Percentiles rank a stretch among this genome's conserved stretches.
Evolutionary conservation across 23 tunicate species (phyloP).

Genomic region (Diplosoma virens): DNA sequence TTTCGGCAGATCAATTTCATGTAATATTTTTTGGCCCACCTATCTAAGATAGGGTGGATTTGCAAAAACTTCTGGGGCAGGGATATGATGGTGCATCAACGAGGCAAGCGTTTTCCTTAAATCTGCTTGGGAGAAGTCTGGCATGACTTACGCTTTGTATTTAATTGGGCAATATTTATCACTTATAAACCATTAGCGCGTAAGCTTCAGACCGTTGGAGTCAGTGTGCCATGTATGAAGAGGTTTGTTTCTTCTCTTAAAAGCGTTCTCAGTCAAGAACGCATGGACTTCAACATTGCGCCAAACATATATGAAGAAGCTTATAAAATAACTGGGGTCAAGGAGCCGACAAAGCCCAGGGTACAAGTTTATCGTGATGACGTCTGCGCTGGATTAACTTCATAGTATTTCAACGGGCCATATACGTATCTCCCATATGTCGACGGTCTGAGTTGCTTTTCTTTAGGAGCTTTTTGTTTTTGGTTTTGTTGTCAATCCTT

Average conservation of each 20-base stretch:
- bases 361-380: neutral
- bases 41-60: neutral
- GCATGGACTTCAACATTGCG: constrained; percentile 4
- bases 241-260: constrained; percentile 11
- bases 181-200: too few species aligned
- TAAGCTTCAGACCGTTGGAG: too few species aligned
- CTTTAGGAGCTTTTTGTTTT: neutral
- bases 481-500: neutral
- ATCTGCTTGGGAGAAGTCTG: too few species aligned
- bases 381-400: neutral
- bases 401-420: neutral
- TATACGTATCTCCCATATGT: constrained; percentile 1
- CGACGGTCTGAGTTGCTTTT: constrained; percentile 2
- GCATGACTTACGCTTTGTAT: too few species aligned
- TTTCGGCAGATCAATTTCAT: too few species aligned
- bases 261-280: neutral
- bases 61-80: too few species aligned
- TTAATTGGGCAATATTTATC: neutral
- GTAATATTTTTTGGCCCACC: neutral
- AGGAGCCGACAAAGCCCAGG: neutral
- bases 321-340: neutral
- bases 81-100: neutral
- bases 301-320: constrained; percentile 24
- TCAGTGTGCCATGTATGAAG: constrained; percentile 15
- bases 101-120: neutral